Evolutionary conservation across 2,797 vertebrate species (phyloP), one percentile per base, ranked within the genome.

Genomic region (Siniperca obscura): DNA sequence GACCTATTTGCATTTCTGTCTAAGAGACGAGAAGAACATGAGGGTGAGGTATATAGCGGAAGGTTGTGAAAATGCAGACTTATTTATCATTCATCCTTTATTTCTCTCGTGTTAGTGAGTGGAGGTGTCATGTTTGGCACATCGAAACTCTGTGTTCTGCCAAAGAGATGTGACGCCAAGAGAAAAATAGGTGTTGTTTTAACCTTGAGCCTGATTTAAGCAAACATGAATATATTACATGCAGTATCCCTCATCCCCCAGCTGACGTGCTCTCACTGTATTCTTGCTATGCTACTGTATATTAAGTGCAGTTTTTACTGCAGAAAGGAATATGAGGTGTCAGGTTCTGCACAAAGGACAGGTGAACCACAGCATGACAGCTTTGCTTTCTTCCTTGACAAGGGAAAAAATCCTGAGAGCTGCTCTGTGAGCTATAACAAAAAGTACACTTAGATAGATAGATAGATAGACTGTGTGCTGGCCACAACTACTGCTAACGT

Each of bases 1-100:
- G 92, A 94, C 91, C 93, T 94, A 95, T 95, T 96, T 95, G 94
- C 94, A 95, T 96, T 95, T 94, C 85, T 85, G 90, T 93, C 88
- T 82, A 25, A 87, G 67, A 86, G 86, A 85, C 76, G 85, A 88
- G 86, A 81, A 77, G 78, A 86, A 73, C 75, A 72, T 46, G 62
- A 86, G 84, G 83, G 80, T 80, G 81, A 84, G 88, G 87, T 86
- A 21, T 72, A 25, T 48, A 67, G 76, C 14, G 56, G 59, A 86
- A 88, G 90, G 86, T 76, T 80, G 84, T n/a, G 80, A 83, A 86
- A 85, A 86, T 36, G 78, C 87, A 87, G 87, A 91, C 91, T 93
- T 93, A 92, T 94, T 94, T 93, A 93, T 93, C 93, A 92, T 94
- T 93, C 92, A 93, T 90, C 91, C 91, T 91, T 91, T 93, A 93